Percentiles rank a stretch among this genome's conserved stretches.
Conservation (phyloP, 2,113 vertebrate species). For the Tenebrosternarchus preto region DNA sequence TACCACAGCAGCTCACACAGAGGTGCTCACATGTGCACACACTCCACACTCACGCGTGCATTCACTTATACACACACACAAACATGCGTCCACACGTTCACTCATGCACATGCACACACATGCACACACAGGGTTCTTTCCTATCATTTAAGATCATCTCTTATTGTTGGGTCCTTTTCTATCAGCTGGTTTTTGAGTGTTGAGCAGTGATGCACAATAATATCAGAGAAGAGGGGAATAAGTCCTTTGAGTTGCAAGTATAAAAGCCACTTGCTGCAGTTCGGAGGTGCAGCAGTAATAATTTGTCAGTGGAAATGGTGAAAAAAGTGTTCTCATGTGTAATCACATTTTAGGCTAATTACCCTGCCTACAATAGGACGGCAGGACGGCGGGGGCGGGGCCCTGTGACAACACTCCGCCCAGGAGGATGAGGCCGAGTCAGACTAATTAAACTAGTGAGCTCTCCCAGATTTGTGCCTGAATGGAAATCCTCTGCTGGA, state of each 20-base stretch:
- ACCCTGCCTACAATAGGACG: constrained; percentile 61
- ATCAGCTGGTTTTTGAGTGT: constrained; percentile 4
- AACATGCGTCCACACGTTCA: not conserved
- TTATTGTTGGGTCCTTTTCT: not conserved
- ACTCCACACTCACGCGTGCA: constrained; percentile 3
- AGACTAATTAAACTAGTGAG: constrained; percentile 70
- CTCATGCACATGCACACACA: not conserved
- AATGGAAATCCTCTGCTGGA: not conserved
- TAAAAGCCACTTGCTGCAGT: constrained; percentile 60
- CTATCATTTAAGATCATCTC: no score
- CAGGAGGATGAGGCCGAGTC: constrained; percentile 52
- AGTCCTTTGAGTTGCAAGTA: not conserved
- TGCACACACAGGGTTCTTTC: not conserved
- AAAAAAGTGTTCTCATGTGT: constrained; percentile 63
- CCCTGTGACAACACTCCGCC: constrained; percentile 59
- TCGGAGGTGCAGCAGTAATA: constrained; percentile 63
- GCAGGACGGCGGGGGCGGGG: constrained; percentile 65
- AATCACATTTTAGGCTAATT: constrained; percentile 76
- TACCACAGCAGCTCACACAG: no score
- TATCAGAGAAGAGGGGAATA: no score
- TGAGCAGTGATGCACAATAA: constrained; percentile 34
- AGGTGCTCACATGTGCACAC: not conserved
- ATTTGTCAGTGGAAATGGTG: constrained; percentile 69
- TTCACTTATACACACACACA: constrained; percentile 17
- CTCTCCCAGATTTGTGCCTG: constrained; percentile 5